A percentile compares a stretch with the other conserved stretches of the same genome.
Evolutionary conservation across 2,797 vertebrate genomes (phyloP).

Genomic region (Sternarchorhynchus goeldii): DNA sequence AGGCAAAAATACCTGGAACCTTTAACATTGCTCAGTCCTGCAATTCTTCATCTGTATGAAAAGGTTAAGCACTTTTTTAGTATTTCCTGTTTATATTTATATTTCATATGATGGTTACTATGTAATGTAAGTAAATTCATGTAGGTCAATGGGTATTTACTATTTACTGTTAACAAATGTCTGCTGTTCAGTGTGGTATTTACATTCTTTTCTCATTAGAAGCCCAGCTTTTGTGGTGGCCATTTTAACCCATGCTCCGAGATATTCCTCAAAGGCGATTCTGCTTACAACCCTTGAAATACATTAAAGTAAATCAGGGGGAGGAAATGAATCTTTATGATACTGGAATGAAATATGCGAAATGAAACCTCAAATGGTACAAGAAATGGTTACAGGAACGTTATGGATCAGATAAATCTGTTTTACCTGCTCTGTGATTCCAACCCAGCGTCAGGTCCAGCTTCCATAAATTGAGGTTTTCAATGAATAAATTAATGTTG

Average conservation of each 20-base stretch:
- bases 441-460: neutral
- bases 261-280: conserved; percentile 51
- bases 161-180: too few species aligned
- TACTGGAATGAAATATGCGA: neutral
- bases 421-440: conserved; percentile 20
- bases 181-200: neutral
- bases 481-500: neutral
- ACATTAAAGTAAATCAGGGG: neutral
- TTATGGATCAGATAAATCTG: neutral
- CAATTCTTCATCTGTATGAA: too few species aligned
- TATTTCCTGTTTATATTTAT: neutral
- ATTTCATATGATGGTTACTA: too few species aligned
- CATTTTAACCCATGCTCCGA: conserved; percentile 32
- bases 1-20: neutral
- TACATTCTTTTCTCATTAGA: conserved; percentile 29
- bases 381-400: neutral
- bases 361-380: too few species aligned
- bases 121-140: too few species aligned
- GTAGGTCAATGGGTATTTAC: too few species aligned
- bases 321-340: neutral
- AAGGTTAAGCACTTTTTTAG: neutral
- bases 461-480: neutral
- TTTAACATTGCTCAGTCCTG: too few species aligned
- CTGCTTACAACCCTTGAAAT: conserved; percentile 24
- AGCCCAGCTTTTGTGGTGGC: conserved; percentile 43